These are phyloP conservation scores for Tyrannus savana DNA, from an alignment of 2,113 vertebrate species.

Conservation along the genomic window DNA sequence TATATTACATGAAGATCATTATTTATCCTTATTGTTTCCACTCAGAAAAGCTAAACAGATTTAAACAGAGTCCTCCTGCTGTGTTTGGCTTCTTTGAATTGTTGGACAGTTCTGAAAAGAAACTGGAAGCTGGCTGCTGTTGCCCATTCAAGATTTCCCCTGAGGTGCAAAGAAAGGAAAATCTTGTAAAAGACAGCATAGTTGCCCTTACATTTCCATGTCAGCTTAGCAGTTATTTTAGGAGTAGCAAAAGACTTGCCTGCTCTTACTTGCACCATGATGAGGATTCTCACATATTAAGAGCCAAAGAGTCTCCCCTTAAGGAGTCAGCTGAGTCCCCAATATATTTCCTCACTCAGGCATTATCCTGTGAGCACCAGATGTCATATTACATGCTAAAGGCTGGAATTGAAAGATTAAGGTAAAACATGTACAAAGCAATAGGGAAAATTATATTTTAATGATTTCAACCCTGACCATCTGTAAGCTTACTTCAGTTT, in stretches of 20 bases:
- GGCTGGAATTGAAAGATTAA: neutral
- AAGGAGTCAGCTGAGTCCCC: neutral
- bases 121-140: neutral
- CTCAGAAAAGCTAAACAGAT: neutral
- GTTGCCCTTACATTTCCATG: neutral
- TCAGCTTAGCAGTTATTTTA: neutral
- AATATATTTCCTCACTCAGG: neutral
- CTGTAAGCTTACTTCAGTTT: neutral
- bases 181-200: neutral
- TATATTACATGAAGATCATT: neutral
- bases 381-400: neutral
- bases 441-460: neutral
- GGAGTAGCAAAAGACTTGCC: neutral
- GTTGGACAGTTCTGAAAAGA: conserved; percentile 17
- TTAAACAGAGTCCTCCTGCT: neutral
- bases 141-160: neutral
- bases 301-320: neutral
- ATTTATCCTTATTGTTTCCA: neutral
- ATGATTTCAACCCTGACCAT: neutral
- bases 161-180: neutral
- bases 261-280: neutral
- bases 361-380: neutral
- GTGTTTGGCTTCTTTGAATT: neutral
- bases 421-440: neutral
- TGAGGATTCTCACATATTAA: neutral